Conservation (phyloP, 2,113 vertebrate genomes). For the Muntiacus muntjak region DNA sequence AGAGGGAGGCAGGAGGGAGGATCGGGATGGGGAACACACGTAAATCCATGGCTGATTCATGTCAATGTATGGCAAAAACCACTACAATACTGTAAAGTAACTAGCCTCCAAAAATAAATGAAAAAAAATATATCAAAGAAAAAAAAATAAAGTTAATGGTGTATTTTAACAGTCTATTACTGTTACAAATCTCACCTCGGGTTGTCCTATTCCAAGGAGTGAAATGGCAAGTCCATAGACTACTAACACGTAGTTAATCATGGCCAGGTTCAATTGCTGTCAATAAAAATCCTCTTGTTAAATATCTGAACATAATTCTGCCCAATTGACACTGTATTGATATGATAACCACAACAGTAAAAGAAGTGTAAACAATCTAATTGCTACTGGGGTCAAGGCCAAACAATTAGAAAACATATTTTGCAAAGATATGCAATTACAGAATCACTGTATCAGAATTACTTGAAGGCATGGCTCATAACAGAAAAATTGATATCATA, state of each 20-base stretch:
- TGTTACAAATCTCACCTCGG: slow-evolving; percentile 83
- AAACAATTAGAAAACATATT: background rate
- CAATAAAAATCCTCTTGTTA: slow-evolving; percentile 48
- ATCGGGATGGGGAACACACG: too few relatives aligned
- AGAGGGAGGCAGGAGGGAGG: too few relatives aligned
- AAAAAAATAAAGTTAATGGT: background rate
- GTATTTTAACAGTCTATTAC: background rate
- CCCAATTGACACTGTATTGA: background rate
- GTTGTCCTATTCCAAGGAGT: slow-evolving; percentile 88
- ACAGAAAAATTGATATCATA: background rate
- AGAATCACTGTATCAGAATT: background rate
- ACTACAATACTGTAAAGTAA: too few relatives aligned
- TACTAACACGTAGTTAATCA: slow-evolving; percentile 86
- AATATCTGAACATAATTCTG: background rate
- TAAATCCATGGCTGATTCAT: too few relatives aligned
- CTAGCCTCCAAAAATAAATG: too few relatives aligned
- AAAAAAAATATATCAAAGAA: too few relatives aligned
- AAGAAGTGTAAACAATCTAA: background rate
- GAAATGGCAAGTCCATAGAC: slow-evolving; percentile 88
- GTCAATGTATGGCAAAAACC: too few relatives aligned
- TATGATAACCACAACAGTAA: background rate
- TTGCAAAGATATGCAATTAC: background rate
- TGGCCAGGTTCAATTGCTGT: slow-evolving; percentile 84
- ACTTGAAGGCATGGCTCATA: background rate
- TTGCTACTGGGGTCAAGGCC: background rate